phyloP scores from a whole-genome alignment of 2,113 vertebrate species.

The Pogona vitticeps region DNA sequence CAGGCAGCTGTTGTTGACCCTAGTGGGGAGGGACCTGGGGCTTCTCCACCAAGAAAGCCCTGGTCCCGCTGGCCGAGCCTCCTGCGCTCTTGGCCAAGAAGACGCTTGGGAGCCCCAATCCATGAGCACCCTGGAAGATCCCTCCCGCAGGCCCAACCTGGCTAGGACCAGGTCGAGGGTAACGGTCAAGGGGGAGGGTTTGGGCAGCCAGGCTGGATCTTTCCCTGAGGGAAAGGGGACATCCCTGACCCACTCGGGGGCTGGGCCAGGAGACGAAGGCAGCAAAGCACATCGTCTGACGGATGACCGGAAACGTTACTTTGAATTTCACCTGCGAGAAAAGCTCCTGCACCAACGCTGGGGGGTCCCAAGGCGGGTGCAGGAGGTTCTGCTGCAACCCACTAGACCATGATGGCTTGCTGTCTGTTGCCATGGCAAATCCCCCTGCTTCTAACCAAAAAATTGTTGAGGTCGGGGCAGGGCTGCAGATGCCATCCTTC shows the following conservation, averaged over 20 bases:
- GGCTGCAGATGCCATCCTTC: too few relatives aligned
- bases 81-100: neutral
- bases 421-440: too few relatives aligned
- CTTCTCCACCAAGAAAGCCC: neutral
- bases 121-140: neutral
- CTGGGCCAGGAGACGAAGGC: neutral
- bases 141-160: neutral
- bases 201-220: too few relatives aligned
- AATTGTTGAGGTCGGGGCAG: too few relatives aligned
- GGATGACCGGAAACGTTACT: neutral
- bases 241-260: neutral
- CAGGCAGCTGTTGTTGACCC: neutral
- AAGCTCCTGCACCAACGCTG: constrained; percentile 13
- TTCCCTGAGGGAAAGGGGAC: too few relatives aligned
- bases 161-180: too few relatives aligned
- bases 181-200: neutral
- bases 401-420: too few relatives aligned
- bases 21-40: neutral
- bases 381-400: neutral
- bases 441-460: too few relatives aligned
- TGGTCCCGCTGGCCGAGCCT: neutral
- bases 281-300: too few relatives aligned
- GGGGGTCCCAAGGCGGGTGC: neutral
- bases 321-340: constrained; percentile 2
- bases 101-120: neutral